Evolutionary conservation across 2,797 vertebrate species (phyloP), one percentile per base, ranked within the genome.

Genomic region (Ctenopoma multispine): DNA sequence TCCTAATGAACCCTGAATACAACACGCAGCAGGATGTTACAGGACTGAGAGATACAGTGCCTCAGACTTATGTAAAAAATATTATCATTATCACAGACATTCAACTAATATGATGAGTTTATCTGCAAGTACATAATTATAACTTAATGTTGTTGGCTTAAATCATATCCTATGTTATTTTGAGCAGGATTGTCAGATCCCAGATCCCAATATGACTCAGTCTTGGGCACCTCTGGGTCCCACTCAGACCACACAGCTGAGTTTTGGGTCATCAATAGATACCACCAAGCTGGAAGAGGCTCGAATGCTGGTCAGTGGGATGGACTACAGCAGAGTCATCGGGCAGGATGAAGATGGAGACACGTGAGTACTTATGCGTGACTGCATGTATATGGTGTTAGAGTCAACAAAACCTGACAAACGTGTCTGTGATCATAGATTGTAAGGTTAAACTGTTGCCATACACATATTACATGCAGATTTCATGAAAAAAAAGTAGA

Each of bases 271-370:
- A 0, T 80, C 78, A 5, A 73, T 91, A 82, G 94, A 95, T 48
- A 55, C 80, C 36, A 75, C 73, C 63, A 95, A 92, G 78, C 87
- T 97, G 86, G 93, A 95, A 0, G 82, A 95, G 47, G 96, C 96
- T 29, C 91, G 95, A 66, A 90, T 87, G 56, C 81, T 94, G 46
- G 83, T 97, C 43, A 87, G 63, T 7, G 78, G 88, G 56, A 92
- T 97, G 90, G 95, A 95, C 61, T 91, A 94, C 29, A 92, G 85
- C 58, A 91, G 92, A 62, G 91, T 95, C 47, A 91, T 92, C 4
- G 92, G 92, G 54, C 96, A 96, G 80, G 96, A 97, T 24, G 96
- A 97, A 63, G 96, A 97, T 0, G 96, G 96, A 63, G 96, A 97
- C 92, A 97, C 95, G 96, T 92, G 77, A 89, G 90, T 90, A 14